Base-by-base conservation (phyloP, 2,113 vertebrate species). In the Macroglossus sobrinus region DNA sequence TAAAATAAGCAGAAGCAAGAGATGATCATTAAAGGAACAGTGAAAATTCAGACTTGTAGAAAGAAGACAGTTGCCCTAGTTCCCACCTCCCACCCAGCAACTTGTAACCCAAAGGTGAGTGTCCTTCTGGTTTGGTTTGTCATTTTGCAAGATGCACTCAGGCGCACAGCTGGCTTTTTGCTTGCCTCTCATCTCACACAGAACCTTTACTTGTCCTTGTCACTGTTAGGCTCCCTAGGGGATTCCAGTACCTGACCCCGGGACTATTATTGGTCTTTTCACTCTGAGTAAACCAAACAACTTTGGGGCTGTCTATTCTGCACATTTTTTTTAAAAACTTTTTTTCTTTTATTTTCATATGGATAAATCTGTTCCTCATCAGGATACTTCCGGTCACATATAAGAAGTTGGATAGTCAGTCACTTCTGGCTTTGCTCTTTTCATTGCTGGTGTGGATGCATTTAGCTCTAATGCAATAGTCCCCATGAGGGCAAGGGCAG, bases 191-290 rank as follows among this genome's bases (percentile, higher is more conserved):
- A 47, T 66, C 7, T 35, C 1, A 3, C 2, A 3, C 11, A 18
- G 0, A 6, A 33, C 16, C 45, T 45, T 57, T 6, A 4, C 18
- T 10, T 75, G 80, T n/a, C 80, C 69, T 55, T 22, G 16, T 45
- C 22, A 6, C 71, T 0, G 18, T 35, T 55, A 61, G 69, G 75
- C 3, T 2, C 33, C 47, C 26, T 28, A 40, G 38, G 50, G 57
- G 38, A 40, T 33, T 30, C 40, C 4, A 33, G 38, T 13, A 45
- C 79, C 57, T 61, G 30, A 50, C 81, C 68, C 47, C 38, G 28
- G 55, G 91, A n/a, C 89, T 35, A 8, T 3, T 10, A 57, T 33
- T 71, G 68, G 66, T n/a, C 89, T 81, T 69, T 69, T 64, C 74
- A n/a, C n/a, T 59, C 69, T n/a, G 53, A 63, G 45, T 57, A 38